Conservation (phyloP, 1,140 invertebrate species). For the Scaptomyza montana region DNA sequence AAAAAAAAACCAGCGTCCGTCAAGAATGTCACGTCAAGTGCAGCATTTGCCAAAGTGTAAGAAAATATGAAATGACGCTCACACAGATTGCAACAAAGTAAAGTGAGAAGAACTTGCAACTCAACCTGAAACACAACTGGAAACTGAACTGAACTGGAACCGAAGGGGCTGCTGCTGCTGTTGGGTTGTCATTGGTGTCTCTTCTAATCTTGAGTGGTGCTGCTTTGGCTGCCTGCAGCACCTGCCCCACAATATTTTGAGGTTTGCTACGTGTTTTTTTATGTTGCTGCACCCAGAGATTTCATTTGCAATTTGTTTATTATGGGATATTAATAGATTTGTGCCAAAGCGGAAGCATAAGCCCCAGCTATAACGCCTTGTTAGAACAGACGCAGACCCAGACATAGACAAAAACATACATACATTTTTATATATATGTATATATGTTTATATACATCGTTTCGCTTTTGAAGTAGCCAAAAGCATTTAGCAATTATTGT, state of each 20-base stretch:
- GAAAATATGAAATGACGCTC: constrained; percentile 66
- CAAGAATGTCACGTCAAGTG: constrained; percentile 34
- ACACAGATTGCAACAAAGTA: constrained; percentile 23
- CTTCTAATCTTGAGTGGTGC: constrained; percentile 17
- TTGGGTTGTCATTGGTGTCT: constrained; percentile 20
- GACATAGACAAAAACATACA: background rate
- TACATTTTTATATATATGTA: background rate
- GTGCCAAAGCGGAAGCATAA: constrained; percentile 37
- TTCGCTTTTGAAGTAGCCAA: constrained; percentile 52
- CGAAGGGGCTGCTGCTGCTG: background rate
- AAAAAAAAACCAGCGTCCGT: constrained; percentile 10
- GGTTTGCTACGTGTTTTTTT: background rate
- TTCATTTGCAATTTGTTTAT: constrained; percentile 31
- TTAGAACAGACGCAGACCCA: too few species aligned
- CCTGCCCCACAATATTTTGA: constrained; percentile 24
- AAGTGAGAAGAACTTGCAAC: background rate
- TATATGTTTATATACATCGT: background rate
- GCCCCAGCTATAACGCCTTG: constrained; percentile 1
- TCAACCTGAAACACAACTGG: background rate
- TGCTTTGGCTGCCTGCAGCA: constrained; percentile 2
- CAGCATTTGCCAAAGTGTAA: constrained; percentile 41
- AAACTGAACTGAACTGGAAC: constrained; percentile 18
- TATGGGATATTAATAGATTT: constrained; percentile 50
- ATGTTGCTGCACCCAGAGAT: constrained; percentile 9
- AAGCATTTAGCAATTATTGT: constrained; percentile 75